phyloP scores from a whole-genome alignment of 2,113 vertebrate species.

The Dolichotis patagonum region DNA sequence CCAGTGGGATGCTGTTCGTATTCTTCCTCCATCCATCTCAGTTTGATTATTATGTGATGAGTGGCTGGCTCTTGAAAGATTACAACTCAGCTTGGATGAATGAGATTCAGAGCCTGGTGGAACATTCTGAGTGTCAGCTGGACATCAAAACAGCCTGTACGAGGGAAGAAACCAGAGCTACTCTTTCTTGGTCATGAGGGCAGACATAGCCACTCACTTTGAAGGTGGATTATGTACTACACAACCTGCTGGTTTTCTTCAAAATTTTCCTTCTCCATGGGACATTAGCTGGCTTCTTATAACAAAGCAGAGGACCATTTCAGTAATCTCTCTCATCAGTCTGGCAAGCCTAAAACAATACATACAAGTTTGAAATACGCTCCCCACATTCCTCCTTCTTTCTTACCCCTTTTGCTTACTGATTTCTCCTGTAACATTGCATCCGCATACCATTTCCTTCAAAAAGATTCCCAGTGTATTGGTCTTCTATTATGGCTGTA shows the following conservation, averaged over 20 bases:
- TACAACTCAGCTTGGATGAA: slow-evolving; percentile 76
- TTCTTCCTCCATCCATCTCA: slow-evolving; percentile 71
- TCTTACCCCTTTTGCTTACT: neutral
- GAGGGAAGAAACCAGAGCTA: slow-evolving; percentile 61
- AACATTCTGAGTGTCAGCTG: slow-evolving; percentile 66
- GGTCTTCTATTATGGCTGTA: neutral
- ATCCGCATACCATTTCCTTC: neutral
- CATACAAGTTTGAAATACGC: neutral
- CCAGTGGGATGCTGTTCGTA: slow-evolving; percentile 60
- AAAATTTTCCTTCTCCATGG: slow-evolving; percentile 41
- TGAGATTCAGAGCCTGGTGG: slow-evolving; percentile 38
- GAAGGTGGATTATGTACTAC: neutral
- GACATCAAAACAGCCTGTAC: slow-evolving; percentile 81
- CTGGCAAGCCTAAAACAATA: neutral
- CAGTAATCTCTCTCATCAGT: neutral
- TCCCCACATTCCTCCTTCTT: rapidly evolving
- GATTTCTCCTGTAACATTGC: neutral
- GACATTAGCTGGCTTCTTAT: slow-evolving; percentile 52
- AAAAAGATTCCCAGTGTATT: neutral
- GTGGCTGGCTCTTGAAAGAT: slow-evolving; percentile 76
- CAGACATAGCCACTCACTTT: slow-evolving; percentile 40
- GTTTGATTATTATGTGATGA: slow-evolving; percentile 81
- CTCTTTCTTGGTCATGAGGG: slow-evolving; percentile 72
- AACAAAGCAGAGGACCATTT: slow-evolving; percentile 51
- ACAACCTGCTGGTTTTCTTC: slow-evolving; percentile 50